Conservation (phyloP, 2,797 vertebrate species). For the Ctenosaura bakeri region DNA sequence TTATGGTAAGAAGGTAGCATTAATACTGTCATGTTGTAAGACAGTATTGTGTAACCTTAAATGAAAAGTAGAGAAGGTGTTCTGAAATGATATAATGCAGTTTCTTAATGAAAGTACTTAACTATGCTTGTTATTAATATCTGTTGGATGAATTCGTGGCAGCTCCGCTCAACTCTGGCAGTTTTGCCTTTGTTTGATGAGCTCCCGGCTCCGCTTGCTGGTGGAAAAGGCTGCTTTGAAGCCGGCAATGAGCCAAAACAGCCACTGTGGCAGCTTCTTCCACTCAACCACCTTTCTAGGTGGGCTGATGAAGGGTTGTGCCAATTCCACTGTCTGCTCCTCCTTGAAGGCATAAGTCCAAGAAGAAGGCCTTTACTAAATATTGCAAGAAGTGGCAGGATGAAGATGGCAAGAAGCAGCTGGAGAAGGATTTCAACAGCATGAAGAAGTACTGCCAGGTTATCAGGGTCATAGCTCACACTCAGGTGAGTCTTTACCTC, state of each 20-base stretch:
- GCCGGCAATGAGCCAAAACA: constrained; percentile 91
- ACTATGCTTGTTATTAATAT: constrained; percentile 61
- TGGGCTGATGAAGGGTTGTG: constrained; percentile 88
- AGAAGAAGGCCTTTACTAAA: constrained; percentile 99
- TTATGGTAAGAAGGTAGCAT: background rate
- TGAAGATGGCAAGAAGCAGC: constrained; percentile 96
- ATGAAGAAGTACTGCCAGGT: constrained; percentile 99
- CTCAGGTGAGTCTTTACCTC: constrained; percentile 86
- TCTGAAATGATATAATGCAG: constrained; percentile 13
- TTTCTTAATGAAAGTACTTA: constrained; percentile 60
- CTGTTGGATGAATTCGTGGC: constrained; percentile 74
- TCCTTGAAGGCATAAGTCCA: constrained; percentile 95
- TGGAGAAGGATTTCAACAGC: constrained; percentile 94
- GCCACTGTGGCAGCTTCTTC: constrained; percentile 83
- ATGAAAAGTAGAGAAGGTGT: background rate
- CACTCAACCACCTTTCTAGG: constrained; percentile 80
- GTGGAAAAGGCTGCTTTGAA: constrained; percentile 94
- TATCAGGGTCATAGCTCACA: constrained; percentile 93
- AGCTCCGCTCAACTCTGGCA: constrained; percentile 93
- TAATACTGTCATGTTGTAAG: background rate
- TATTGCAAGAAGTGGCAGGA: constrained; percentile 99
- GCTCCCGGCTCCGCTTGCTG: constrained; percentile 97
- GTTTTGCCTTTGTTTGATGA: constrained; percentile 88
- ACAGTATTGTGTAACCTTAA: background rate
- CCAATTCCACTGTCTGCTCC: constrained; percentile 79